Conservation (phyloP, 1,140 invertebrate species). For the Tigriopus japonicus region DNA sequence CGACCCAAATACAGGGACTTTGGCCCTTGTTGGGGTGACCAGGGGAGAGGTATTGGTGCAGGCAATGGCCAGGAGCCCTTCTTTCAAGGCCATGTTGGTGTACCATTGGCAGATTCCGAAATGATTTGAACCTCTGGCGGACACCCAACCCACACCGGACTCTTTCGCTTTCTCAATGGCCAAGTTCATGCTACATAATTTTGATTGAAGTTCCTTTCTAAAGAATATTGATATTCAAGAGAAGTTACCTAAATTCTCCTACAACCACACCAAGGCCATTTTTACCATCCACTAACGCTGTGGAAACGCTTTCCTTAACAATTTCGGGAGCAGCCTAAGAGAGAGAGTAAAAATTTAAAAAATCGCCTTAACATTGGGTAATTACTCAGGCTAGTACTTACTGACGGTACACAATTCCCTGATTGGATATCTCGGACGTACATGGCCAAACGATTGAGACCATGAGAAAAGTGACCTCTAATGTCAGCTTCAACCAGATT, state of each 20-base stretch:
- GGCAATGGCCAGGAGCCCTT: constrained; percentile 63
- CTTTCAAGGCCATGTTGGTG: constrained; percentile 47
- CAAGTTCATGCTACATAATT: constrained; percentile 47
- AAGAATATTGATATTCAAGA: too few species aligned
- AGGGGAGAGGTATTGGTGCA: constrained; percentile 85
- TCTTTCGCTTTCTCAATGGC: constrained; percentile 68
- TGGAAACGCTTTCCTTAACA: constrained; percentile 49
- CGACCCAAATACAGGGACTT: constrained; percentile 57
- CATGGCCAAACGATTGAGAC: constrained; percentile 66
- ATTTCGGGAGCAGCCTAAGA: constrained; percentile 39
- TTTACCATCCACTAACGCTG: constrained; percentile 62
- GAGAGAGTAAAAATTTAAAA: too few species aligned
- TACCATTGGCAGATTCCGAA: constrained; percentile 83
- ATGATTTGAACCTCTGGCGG: constrained; percentile 67
- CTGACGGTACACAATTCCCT: constrained; percentile 26
- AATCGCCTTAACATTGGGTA: too few species aligned
- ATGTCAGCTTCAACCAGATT: constrained; percentile 63
- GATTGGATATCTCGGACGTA: constrained; percentile 34
- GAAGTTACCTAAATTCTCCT: constrained; percentile 27
- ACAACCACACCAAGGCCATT: constrained; percentile 68
- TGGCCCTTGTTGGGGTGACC: constrained; percentile 61
- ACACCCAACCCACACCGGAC: constrained; percentile 67
- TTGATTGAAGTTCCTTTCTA: too few species aligned
- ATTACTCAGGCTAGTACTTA: too few species aligned
- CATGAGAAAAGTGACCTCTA: constrained; percentile 76